Percentiles rank a stretch among this genome's conserved stretches.
phyloP scores from a whole-genome alignment of 2,888 invertebrate genomes.

The Drosophila gaucha region DNA sequence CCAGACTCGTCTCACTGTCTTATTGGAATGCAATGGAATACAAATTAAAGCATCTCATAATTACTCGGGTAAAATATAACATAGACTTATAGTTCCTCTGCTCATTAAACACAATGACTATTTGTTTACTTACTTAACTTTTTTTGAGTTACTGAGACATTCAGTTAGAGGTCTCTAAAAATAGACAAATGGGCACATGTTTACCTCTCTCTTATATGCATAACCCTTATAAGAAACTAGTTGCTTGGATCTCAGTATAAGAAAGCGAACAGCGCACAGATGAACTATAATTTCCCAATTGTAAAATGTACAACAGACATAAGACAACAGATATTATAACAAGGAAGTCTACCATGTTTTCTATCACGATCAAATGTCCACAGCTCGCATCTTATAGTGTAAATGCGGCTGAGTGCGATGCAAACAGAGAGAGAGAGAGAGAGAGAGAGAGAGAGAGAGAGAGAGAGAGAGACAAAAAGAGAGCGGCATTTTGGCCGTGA shows the following conservation, averaged over 20 bases:
- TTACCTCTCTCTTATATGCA: neutral
- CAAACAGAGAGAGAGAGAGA: no score
- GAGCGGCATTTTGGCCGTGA: constrained; percentile 26
- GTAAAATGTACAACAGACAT: neutral
- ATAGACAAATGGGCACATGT: neutral
- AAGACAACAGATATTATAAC: no score
- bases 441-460: neutral
- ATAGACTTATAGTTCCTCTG: neutral
- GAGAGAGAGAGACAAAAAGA: constrained; percentile 1
- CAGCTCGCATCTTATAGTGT: constrained; percentile 6
- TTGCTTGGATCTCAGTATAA: neutral
- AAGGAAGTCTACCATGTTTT: neutral
- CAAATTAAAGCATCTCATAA: neutral
- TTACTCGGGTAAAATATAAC: neutral
- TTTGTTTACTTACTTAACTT: constrained; percentile 35
- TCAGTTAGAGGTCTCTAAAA: no score
- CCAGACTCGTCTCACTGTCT: neutral
- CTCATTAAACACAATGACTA: constrained; percentile 75
- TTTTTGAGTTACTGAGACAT: neutral
- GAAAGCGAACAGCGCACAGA: neutral
- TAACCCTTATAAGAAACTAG: constrained; percentile 1
- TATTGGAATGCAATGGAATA: constrained; percentile 3
- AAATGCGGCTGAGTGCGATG: neutral
- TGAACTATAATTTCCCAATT: neutral
- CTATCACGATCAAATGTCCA: constrained; percentile 36